Evolutionary conservation across 2,888 invertebrate genomes (phyloP).

Genomic region (Pandemis corylana): DNA sequence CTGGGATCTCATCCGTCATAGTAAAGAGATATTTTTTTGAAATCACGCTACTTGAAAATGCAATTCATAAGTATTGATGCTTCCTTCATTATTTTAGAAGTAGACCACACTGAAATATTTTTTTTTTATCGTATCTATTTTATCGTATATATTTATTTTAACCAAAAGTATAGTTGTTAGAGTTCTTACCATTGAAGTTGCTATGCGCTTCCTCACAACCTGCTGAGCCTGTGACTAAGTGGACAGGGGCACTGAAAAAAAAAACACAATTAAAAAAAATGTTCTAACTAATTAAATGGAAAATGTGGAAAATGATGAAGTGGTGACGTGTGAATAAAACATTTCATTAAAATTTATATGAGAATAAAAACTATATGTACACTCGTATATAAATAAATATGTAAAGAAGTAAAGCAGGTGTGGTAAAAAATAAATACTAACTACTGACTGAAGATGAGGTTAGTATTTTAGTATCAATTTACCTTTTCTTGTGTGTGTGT

Average conservation of each 20-base stretch:
- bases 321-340: neutral
- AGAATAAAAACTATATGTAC: too few species aligned
- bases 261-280: neutral
- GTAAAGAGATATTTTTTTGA: too few species aligned
- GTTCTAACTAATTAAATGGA: neutral
- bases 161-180: neutral
- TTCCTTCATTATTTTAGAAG: too few species aligned
- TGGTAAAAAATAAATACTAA: neutral
- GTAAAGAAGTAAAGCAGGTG: neutral
- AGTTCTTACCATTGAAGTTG: conserved; percentile 75
- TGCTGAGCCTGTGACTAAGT: conserved; percentile 77
- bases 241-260: conserved; percentile 90
- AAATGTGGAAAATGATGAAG: neutral
- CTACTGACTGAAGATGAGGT: neutral
- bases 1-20: too few species aligned
- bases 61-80: too few species aligned
- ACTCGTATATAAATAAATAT: too few species aligned
- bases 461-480: conserved; percentile 4
- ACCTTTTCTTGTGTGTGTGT: conserved; percentile 4
- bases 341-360: too few species aligned
- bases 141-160: neutral
- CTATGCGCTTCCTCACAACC: conserved; percentile 86
- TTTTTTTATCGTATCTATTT: neutral
- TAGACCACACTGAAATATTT: too few species aligned
- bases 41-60: too few species aligned